Evolutionary conservation across 2,113 vertebrate species (phyloP), one percentile per base, ranked within the genome.

Genomic region (Addax nasomaculatus): DNA sequence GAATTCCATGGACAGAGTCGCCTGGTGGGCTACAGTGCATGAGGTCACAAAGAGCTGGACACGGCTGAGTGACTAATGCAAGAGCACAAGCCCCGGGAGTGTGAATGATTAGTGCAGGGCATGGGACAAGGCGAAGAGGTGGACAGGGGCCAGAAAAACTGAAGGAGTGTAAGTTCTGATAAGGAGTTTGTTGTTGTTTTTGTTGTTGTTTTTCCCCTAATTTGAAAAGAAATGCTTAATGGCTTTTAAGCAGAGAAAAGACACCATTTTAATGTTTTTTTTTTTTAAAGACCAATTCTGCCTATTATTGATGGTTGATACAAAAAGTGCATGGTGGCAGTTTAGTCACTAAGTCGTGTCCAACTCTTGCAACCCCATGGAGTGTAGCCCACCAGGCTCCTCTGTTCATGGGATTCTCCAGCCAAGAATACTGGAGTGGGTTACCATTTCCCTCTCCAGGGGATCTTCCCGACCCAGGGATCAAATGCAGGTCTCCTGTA

Each of bases 331-430:
- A 58, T 6, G 36, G 29, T 45, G 25, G 67, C 3, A 19, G n/a
- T 39, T 73, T 73, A 73, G 19, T 73, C 1, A 0, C 10, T 73
- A 73, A 39, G 5, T 73, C 0, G 0, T 39, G 67, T 73, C 67
- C 67, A 73, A 25, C 19, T 25, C 19, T 25, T 73, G 67, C 19
- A 73, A 25, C 5, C 67, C 19, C n/a, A 39, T 21, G 19, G n/a
- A 23, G n/a, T 25, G 17, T 13, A 73, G 19, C 67, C 36, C 2
- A 0, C 11, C n/a, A 25, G 36, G n/a, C 36, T 73, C 1, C n/a
- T 73, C 67, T 6, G 10, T 70, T 21, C 19, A 13, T 73, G 67
- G n/a, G 5, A 73, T 73, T 73, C 36, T 39, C 36, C 19, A 73
- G n/a, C 2, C 67, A 73, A 70, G n/a, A 70, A 13, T 73, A 39